Conservation (phyloP, 2,113 vertebrate genomes). For the Trinectes maculatus region DNA sequence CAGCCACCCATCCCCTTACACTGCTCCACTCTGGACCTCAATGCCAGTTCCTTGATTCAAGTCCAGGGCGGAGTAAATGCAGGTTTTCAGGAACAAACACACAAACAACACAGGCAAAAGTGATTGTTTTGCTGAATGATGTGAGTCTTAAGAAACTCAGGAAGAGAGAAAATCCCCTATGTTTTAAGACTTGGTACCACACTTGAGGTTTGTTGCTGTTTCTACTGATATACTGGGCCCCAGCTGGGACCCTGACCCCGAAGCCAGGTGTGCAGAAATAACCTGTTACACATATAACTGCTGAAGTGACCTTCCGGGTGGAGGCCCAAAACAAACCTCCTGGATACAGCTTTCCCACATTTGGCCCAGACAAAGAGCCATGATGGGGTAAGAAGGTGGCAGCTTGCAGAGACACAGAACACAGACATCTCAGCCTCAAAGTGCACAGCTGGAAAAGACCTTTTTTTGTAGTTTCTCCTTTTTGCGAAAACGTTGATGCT, state of each 20-base stretch:
- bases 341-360: slow-evolving; percentile 51
- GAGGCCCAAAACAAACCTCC: slow-evolving; percentile 48
- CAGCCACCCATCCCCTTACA: slow-evolving; percentile 18
- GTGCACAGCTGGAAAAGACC: slow-evolving; percentile 62
- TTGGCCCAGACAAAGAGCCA: slow-evolving; percentile 14
- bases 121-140: slow-evolving; percentile 80
- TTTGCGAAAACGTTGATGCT: slow-evolving; percentile 61
- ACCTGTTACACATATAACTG: slow-evolving; percentile 30
- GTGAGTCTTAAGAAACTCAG: slow-evolving; percentile 69
- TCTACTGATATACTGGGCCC: slow-evolving; percentile 54
- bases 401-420: slow-evolving; percentile 66
- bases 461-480: slow-evolving; percentile 48
- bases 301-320: slow-evolving; percentile 35
- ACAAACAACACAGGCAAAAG: slow-evolving; percentile 78
- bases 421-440: slow-evolving; percentile 63
- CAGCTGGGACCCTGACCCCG: slow-evolving; percentile 42
- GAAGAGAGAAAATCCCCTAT: slow-evolving; percentile 62
- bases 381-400: slow-evolving; percentile 46
- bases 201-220: slow-evolving; percentile 65
- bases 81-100: slow-evolving; percentile 60
- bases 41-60: slow-evolving; percentile 66
- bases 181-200: slow-evolving; percentile 81
- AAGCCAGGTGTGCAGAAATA: slow-evolving; percentile 52
- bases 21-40: slow-evolving; percentile 13
- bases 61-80: slow-evolving; percentile 79